Conservation (phyloP, 2,888 invertebrate species). For the Drosophila longiperda region DNA sequence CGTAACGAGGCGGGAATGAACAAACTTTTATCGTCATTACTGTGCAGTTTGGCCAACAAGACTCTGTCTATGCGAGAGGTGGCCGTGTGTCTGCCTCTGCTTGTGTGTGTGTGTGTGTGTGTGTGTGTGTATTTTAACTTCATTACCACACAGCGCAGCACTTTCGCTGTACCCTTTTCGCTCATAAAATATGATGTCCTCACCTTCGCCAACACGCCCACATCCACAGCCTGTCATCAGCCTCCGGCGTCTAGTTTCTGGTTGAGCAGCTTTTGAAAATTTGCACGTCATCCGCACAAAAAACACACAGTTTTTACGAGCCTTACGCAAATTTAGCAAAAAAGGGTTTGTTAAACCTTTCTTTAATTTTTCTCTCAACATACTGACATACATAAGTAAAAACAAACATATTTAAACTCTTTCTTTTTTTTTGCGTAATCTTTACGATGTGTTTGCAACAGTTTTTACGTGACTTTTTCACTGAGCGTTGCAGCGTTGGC, state of each 20-base stretch:
- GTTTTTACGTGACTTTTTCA: slow-evolving; percentile 75
- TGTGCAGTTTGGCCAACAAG: slow-evolving; percentile 51
- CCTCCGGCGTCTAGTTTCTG: slow-evolving; percentile 11
- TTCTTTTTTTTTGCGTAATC: slow-evolving; percentile 46
- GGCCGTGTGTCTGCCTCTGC: neutral
- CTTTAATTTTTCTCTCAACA: slow-evolving; percentile 13
- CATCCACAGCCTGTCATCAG: neutral
- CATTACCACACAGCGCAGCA: slow-evolving; percentile 62
- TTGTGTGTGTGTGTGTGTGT: slow-evolving; percentile 5
- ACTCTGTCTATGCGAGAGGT: slow-evolving; percentile 6
- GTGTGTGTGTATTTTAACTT: slow-evolving; percentile 63
- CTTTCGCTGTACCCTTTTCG: slow-evolving; percentile 46
- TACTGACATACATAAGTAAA: neutral
- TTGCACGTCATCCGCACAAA: slow-evolving; percentile 71
- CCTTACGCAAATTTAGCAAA: slow-evolving; percentile 42
- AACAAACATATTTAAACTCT: neutral
- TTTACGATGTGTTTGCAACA: slow-evolving; percentile 76
- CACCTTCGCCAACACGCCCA: neutral
- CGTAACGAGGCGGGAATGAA: slow-evolving; percentile 59
- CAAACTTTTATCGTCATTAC: slow-evolving; percentile 56
- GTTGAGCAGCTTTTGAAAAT: slow-evolving; percentile 64
- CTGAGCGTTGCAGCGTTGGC: slow-evolving; percentile 61
- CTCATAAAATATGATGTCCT: slow-evolving; percentile 62
- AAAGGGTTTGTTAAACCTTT: slow-evolving; percentile 45
- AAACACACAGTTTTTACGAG: slow-evolving; percentile 45